Evolutionary conservation across 2,888 invertebrate genomes (phyloP).

Genomic region (Phengaris arion): DNA sequence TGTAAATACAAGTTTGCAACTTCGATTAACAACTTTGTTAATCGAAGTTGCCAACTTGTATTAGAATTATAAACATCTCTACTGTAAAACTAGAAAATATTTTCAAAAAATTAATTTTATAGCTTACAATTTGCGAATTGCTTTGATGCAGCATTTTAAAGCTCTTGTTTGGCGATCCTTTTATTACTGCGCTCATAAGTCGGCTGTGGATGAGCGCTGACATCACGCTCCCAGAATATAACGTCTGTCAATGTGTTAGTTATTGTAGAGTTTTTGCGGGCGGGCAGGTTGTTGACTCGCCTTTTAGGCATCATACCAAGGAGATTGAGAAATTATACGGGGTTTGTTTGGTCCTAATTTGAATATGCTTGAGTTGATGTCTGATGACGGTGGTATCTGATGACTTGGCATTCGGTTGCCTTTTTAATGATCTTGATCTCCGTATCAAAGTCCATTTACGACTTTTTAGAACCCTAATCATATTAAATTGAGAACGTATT

Average conservation of each 20-base stretch:
- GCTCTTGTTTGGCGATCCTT: constrained; percentile 32
- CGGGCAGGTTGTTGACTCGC: constrained; percentile 69
- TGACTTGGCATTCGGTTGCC: neutral
- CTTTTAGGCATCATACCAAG: constrained; percentile 74
- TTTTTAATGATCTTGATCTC: neutral
- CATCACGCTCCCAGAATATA: constrained; percentile 71
- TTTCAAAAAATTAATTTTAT: neutral
- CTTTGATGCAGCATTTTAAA: constrained; percentile 35
- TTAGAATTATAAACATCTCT: neutral
- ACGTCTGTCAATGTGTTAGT: constrained; percentile 62
- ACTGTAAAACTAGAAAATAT: neutral
- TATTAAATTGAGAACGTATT: neutral
- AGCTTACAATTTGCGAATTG: neutral
- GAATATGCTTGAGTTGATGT: neutral
- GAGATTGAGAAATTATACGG: constrained; percentile 41
- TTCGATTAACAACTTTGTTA: too few relatives aligned
- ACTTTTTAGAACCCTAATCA: neutral
- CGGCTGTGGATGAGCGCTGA: constrained; percentile 49
- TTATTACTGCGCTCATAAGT: constrained; percentile 38
- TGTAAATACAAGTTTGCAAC: too few relatives aligned
- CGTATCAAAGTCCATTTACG: neutral
- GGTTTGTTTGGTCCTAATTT: constrained; percentile 13
- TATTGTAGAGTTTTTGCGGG: constrained; percentile 66
- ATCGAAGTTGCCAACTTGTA: neutral
- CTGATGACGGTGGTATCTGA: constrained; percentile 1